phyloP scores from a whole-genome alignment of 1,140 invertebrate species.

The Orchestia grillus region DNA sequence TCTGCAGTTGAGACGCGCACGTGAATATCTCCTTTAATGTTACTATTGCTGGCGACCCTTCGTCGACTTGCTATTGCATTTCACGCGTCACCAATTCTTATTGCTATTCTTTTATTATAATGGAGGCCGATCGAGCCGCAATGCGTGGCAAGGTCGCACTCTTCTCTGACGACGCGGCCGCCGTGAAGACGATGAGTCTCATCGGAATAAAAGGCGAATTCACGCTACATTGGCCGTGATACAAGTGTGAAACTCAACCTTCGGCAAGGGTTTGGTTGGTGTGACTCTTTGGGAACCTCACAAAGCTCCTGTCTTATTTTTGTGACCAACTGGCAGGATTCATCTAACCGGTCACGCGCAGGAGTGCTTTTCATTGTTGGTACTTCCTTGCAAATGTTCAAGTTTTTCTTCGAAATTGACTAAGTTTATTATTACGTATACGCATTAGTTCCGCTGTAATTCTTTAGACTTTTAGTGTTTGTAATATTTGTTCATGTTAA shows the following conservation, averaged over 20 bases:
- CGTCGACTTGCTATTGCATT: conserved; percentile 7
- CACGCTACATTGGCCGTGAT: not conserved
- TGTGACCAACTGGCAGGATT: not conserved
- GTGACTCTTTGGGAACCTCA: not conserved
- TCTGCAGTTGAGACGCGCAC: not conserved
- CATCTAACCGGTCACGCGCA: too few species aligned
- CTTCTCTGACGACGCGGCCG: not conserved
- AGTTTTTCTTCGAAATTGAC: too few species aligned
- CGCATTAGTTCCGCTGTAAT: too few species aligned
- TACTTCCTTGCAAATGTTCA: too few species aligned
- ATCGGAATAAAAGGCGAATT: not conserved
- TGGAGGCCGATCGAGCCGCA: not conserved
- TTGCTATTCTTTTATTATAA: not conserved
- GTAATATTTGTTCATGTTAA: too few species aligned
- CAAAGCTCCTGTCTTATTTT: not conserved
- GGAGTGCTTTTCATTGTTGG: too few species aligned
- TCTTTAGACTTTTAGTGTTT: too few species aligned
- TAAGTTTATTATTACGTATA: too few species aligned
- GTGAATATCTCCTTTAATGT: conserved; percentile 1
- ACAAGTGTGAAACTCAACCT: not conserved
- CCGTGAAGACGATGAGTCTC: not conserved
- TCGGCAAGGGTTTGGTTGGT: not conserved
- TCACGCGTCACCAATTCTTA: not conserved
- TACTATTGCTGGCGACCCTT: not conserved
- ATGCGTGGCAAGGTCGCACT: not conserved